These are phyloP conservation scores for Parazoanthus atlanticus DNA, from an alignment of 92 coral and sea anemone genomes.

Conservation along the genomic window DNA sequence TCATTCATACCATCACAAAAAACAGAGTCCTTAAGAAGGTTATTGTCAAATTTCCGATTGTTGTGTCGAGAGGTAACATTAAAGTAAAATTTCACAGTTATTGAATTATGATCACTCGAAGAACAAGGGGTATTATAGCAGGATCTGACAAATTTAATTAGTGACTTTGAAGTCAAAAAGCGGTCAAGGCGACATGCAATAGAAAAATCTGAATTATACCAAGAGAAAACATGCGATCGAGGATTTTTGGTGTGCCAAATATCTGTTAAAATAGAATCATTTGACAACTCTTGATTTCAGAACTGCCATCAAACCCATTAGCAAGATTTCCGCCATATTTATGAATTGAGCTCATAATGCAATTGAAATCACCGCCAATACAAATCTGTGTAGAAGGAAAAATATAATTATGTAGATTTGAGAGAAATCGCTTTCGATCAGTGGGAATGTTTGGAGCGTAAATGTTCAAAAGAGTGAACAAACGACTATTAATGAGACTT, in stretches of 20 bases:
- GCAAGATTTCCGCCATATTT: too few species aligned
- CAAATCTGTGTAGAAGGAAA: background rate
- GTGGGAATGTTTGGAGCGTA: background rate
- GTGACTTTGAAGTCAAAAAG: background rate
- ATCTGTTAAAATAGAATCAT: background rate
- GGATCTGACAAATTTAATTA: background rate
- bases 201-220: background rate
- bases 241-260: background rate
- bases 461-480: background rate
- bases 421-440: background rate
- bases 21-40: background rate
- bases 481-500: background rate
- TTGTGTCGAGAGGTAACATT: too few species aligned
- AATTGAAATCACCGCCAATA: constrained; percentile 41
- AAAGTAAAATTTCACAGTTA: too few species aligned
- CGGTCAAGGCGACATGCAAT: constrained; percentile 4
- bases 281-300: too few species aligned
- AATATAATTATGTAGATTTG: background rate
- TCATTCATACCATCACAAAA: constrained; percentile 5
- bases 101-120: background rate
- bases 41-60: constrained; percentile 25
- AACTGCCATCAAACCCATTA: too few species aligned
- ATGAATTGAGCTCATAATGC: background rate
- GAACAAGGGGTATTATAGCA: background rate
- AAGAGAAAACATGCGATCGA: background rate